Base-by-base conservation (phyloP, 2,113 vertebrate genomes). In the Pygoscelis antarcticus region DNA sequence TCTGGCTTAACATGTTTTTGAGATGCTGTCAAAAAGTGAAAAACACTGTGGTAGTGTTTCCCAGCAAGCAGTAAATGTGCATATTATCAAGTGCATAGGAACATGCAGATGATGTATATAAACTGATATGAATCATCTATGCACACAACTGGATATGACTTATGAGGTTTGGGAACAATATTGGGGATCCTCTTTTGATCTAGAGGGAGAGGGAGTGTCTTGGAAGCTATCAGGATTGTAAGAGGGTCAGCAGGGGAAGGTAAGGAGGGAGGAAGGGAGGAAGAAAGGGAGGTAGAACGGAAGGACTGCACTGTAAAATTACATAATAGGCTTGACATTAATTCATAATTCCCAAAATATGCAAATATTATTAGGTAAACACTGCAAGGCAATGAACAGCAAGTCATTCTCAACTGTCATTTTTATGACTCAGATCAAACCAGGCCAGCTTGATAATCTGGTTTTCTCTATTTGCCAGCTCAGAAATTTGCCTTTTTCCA, bases 401-500 rank as follows among this genome's bases (percentile, higher is more conserved):
- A 82, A 75, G 52, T 58, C 26, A 38, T 46, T 68, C 49, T 49
- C 23, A 13, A 0, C 15, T 46, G 25, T 25, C 40, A n/a, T 46
- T 81, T 92, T 79, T 46, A 17, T 61, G 40, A 11, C 66, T 90
- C 3, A 3, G 44, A 42, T 76, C 51, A 78, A 95, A 62, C 36
- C 51, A 95, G 40, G 38, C 40, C 52, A 87, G 26, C 9, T 21
- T 72, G 52, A 68, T 34, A 84, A 87, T 57, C 17, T 79, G 61
- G 5, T 69, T 87, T 81, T 72, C 47, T 84, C 19, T 91, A 34
- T 72, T 82, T 94, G 49, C 57, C 14, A 27, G 30, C 74, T 93
- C 69, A 91, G 22, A 95, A 87, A 89, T 89, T 65, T 79, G 57
- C 74, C 42, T 87, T 87, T 89, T 82, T 6, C 86, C 57, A 46